Conservation (phyloP, 2,888 invertebrate species). For the Hedya salicella region DNA sequence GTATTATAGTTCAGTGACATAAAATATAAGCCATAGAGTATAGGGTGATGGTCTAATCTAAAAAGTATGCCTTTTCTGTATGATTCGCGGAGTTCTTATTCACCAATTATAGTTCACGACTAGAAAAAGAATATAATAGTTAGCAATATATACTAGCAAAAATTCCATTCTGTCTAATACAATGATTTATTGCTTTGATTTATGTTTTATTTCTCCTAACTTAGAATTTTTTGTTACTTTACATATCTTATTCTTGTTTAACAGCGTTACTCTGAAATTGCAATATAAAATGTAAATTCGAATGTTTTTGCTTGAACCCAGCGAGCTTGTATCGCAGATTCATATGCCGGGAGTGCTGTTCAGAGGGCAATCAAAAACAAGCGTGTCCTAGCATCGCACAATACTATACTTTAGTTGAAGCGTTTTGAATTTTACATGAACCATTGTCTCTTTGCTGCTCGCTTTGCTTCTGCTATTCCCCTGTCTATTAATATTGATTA, state of each 20-base stretch:
- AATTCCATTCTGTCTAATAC: too few relatives aligned
- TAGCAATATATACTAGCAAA: too few relatives aligned
- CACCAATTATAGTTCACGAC: too few relatives aligned
- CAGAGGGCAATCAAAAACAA: slow-evolving; percentile 75
- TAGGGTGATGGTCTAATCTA: too few relatives aligned
- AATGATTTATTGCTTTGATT: too few relatives aligned
- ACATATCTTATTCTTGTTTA: not conserved
- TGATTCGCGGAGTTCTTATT: too few relatives aligned
- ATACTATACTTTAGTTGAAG: slow-evolving; percentile 65
- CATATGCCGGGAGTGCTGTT: slow-evolving; percentile 65
- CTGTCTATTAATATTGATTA: slow-evolving; percentile 5
- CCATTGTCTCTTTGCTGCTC: slow-evolving; percentile 15
- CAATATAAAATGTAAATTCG: slow-evolving; percentile 11
- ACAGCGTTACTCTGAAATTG: not conserved
- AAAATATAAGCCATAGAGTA: too few relatives aligned
- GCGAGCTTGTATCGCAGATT: slow-evolving; percentile 64
- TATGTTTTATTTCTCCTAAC: too few relatives aligned
- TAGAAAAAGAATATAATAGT: too few relatives aligned
- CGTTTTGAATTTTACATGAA: slow-evolving; percentile 77
- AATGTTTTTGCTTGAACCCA: slow-evolving; percentile 52
- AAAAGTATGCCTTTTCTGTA: too few relatives aligned
- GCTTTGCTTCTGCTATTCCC: slow-evolving; percentile 2
- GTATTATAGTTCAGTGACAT: too few relatives aligned
- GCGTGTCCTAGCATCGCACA: slow-evolving; percentile 68
- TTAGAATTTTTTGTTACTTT: not conserved